phyloP scores from a whole-genome alignment of 1,140 invertebrate genomes.

The Musca vetustissima region DNA sequence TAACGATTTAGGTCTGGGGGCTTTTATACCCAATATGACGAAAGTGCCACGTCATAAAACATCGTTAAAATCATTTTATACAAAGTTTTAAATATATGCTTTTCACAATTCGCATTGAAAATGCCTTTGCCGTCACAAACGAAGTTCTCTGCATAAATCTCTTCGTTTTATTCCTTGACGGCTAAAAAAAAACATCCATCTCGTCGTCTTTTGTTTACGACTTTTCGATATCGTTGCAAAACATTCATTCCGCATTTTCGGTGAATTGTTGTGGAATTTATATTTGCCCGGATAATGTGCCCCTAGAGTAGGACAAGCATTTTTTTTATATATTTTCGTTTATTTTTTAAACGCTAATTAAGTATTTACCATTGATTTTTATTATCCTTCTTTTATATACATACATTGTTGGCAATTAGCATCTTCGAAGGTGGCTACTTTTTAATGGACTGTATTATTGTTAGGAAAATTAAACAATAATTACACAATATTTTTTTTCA shows the following conservation, averaged over 20 bases:
- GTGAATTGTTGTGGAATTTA: conserved; percentile 13
- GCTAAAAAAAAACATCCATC: background rate
- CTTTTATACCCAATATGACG: background rate
- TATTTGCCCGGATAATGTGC: background rate
- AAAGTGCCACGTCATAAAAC: conserved; percentile 12
- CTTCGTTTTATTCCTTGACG: background rate
- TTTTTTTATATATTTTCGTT: conserved; percentile 3
- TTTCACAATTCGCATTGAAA: background rate
- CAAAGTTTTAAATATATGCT: background rate
- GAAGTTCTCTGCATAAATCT: background rate
- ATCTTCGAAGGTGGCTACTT: no score
- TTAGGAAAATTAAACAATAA: no score
- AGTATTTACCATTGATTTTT: conserved; percentile 14
- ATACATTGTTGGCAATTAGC: no score
- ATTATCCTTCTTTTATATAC: no score
- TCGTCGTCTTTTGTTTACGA: background rate
- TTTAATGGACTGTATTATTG: no score
- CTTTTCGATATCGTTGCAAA: background rate
- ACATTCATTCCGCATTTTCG: background rate
- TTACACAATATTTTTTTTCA: no score
- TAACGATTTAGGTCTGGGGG: background rate
- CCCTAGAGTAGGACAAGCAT: background rate
- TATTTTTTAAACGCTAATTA: conserved; percentile 4
- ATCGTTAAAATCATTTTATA: conserved; percentile 1
- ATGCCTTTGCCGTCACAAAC: background rate